These are phyloP conservation scores for Amphipyra tragopoginis DNA, from an alignment of 2,888 invertebrate species.

Conservation along the genomic window DNA sequence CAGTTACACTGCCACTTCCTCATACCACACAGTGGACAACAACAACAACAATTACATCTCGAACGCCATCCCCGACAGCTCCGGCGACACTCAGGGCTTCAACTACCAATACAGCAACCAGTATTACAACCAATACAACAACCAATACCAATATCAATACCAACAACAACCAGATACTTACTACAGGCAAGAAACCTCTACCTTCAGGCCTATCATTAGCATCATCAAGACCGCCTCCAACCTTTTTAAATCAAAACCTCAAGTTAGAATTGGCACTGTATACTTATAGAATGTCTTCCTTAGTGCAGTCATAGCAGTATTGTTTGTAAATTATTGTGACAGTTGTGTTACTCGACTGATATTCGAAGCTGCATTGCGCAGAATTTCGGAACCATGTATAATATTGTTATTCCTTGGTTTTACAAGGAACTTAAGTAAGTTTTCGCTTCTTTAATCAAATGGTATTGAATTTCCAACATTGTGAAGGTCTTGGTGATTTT, in stretches of 20 bases:
- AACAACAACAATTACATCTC: conserved; percentile 85
- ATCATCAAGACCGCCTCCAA: conserved; percentile 85
- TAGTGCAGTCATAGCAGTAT: conserved; percentile 76
- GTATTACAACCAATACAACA: conserved; percentile 81
- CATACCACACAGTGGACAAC: conserved; percentile 81
- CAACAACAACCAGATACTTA: conserved; percentile 70
- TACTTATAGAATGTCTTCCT: conserved; percentile 73
- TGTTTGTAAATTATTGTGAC: conserved; percentile 83
- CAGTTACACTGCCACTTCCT: conserved; percentile 80
- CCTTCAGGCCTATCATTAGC: conserved; percentile 85
- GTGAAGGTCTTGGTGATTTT: conserved; percentile 81
- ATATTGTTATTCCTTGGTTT: conserved; percentile 88
- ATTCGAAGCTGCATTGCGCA: conserved; percentile 79
- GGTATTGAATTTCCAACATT: conserved; percentile 64
- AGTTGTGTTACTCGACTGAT: conserved; percentile 88
- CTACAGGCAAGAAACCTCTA: conserved; percentile 77
- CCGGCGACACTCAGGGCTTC: conserved; percentile 78
- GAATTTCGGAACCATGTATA: conserved; percentile 83
- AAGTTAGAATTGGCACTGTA: conserved; percentile 83
- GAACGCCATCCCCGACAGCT: conserved; percentile 89
- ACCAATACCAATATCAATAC: conserved; percentile 74
- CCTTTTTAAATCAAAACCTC: conserved; percentile 82
- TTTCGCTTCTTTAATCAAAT: conserved; percentile 64
- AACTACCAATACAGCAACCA: conserved; percentile 81
- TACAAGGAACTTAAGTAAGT: conserved; percentile 83